Evolutionary conservation across 2,113 vertebrate species (phyloP).

Genomic region (Eulemur macaco): DNA sequence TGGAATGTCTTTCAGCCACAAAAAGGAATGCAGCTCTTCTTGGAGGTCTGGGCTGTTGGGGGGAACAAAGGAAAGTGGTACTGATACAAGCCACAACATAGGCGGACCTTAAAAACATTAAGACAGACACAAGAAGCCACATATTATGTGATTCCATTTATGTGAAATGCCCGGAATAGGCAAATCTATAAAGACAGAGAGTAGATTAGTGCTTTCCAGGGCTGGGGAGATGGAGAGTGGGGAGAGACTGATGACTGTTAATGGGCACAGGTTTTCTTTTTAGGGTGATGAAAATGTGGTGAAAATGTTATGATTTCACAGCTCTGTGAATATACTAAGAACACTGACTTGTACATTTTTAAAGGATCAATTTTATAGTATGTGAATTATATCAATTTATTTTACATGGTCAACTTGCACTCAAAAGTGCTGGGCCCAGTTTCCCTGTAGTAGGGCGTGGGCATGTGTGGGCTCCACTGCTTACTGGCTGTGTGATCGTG

Average conservation of each 20-base stretch:
- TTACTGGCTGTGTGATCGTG: neutral
- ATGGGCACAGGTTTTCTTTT: neutral
- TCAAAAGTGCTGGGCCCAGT: neutral
- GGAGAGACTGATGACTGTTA: neutral
- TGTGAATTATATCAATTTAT: neutral
- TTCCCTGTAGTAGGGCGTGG: neutral
- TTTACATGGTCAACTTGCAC: neutral
- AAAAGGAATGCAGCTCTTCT: neutral
- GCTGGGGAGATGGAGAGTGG: no score
- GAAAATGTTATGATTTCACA: neutral
- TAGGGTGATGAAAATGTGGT: neutral
- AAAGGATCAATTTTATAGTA: neutral
- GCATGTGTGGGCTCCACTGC: neutral
- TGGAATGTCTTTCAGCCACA: neutral
- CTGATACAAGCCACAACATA: rapidly evolving
- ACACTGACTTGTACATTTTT: neutral
- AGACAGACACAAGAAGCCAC: neutral
- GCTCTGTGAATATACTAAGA: neutral
- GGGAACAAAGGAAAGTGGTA: neutral
- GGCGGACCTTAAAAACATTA: neutral
- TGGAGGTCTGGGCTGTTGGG: no score
- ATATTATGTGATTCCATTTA: neutral
- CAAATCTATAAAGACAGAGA: neutral
- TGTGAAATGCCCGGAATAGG: neutral
- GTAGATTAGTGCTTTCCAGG: neutral